Percentiles rank a stretch among this genome's conserved stretches.
phyloP scores from a whole-genome alignment of 2,113 vertebrate species.

The Rhynchopsitta pachyrhyncha region DNA sequence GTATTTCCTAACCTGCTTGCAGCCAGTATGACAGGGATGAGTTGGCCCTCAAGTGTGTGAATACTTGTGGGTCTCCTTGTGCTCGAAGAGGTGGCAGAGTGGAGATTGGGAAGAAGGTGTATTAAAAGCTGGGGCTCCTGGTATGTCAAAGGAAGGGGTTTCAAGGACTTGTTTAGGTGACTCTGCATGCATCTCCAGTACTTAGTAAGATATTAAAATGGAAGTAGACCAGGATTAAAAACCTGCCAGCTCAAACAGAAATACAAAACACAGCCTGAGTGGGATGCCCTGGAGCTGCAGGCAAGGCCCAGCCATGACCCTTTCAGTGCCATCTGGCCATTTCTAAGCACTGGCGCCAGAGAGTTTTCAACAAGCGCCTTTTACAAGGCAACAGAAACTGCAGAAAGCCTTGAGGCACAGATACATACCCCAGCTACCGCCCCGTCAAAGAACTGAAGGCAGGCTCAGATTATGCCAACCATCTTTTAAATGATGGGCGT shows the following conservation, averaged over 20 bases:
- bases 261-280: not conserved
- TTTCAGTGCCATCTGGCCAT: not conserved
- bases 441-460: not conserved
- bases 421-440: not conserved
- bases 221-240: not conserved
- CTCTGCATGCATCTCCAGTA: not conserved
- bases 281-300: not conserved
- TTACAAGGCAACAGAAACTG: not conserved
- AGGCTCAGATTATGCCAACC: not conserved
- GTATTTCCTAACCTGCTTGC: not conserved
- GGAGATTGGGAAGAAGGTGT: not conserved
- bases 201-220: not conserved
- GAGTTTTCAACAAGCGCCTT: not conserved
- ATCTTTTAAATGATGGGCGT: not conserved
- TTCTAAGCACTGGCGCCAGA: not conserved
- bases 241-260: not conserved
- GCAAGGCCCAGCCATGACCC: not conserved
- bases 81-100: not conserved
- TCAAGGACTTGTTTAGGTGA: not conserved
- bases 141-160: not conserved
- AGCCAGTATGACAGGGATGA: not conserved
- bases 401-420: not conserved
- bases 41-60: accelerated
- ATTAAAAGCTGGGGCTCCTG: not conserved
- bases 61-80: accelerated